Percentiles rank a stretch among this genome's conserved stretches.
These are phyloP conservation scores for Cossypha niveicapilla DNA, from an alignment of 2,797 vertebrate species.

Conservation along the genomic window DNA sequence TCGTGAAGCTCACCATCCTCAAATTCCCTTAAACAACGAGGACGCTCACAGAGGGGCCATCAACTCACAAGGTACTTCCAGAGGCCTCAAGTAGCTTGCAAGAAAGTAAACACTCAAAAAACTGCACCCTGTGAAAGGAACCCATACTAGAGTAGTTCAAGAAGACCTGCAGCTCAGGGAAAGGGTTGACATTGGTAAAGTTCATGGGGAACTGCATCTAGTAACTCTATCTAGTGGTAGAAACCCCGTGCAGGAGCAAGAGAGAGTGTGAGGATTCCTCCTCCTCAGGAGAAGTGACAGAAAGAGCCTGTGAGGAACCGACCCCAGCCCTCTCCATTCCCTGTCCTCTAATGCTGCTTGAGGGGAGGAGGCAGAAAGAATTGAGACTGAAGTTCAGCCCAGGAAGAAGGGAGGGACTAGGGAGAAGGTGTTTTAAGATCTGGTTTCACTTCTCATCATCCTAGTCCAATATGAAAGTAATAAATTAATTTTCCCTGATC, in stretches of 20 bases:
- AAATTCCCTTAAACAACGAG: background rate
- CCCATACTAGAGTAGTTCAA: background rate
- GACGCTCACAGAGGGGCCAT: accelerated
- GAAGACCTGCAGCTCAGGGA: background rate
- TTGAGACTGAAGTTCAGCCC: background rate
- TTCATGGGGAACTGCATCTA: background rate
- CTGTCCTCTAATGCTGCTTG: background rate
- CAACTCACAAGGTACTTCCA: background rate
- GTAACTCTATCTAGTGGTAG: too few relatives aligned
- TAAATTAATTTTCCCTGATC: background rate
- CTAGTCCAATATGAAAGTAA: background rate
- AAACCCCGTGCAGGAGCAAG: background rate
- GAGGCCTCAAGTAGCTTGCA: background rate
- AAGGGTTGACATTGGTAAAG: background rate
- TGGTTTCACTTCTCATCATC: background rate
- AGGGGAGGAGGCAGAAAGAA: background rate
- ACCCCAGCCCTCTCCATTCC: background rate
- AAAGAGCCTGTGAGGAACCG: background rate
- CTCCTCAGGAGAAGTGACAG: background rate
- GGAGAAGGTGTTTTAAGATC: background rate
- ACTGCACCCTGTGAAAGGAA: background rate
- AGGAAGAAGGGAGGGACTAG: background rate
- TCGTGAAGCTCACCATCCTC: background rate
- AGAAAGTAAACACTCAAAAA: background rate
- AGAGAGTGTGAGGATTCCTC: background rate